These are phyloP conservation scores for Aythya baeri DNA, from an alignment of 2,113 vertebrate genomes.

Conservation along the genomic window DNA sequence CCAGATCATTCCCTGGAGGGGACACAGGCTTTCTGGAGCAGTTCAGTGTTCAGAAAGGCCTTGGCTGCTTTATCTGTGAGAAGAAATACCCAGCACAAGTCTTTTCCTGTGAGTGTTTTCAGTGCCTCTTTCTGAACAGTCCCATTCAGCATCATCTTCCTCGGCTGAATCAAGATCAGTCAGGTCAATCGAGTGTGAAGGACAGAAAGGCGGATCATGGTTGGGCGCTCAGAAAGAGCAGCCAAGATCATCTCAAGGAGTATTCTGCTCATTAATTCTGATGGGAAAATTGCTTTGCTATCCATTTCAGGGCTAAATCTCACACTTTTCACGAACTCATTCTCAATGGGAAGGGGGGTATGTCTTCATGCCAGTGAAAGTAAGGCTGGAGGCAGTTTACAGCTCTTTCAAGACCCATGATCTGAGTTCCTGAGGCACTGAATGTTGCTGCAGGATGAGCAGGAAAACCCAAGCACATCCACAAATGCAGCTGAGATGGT, in stretches of 20 bases:
- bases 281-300: not conserved
- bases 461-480: not conserved
- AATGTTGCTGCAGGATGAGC: not conserved
- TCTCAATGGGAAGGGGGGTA: not conserved
- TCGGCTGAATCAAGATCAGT: not conserved
- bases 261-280: not conserved
- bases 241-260: not conserved
- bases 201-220: not conserved
- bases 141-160: not conserved
- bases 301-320: not conserved
- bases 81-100: not conserved
- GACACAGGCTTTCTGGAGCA: not conserved
- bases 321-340: not conserved
- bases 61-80: not conserved
- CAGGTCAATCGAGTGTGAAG: not conserved
- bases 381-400: not conserved
- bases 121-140: not conserved
- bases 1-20: not conserved
- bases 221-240: not conserved
- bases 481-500: not conserved
- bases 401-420: not conserved
- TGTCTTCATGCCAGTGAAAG: not conserved
- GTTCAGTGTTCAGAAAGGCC: not conserved
- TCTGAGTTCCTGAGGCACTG: not conserved
- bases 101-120: not conserved